These are phyloP conservation scores for Chelonoidis abingdonii DNA, from an alignment of 2,113 vertebrate genomes.

Conservation along the genomic window DNA sequence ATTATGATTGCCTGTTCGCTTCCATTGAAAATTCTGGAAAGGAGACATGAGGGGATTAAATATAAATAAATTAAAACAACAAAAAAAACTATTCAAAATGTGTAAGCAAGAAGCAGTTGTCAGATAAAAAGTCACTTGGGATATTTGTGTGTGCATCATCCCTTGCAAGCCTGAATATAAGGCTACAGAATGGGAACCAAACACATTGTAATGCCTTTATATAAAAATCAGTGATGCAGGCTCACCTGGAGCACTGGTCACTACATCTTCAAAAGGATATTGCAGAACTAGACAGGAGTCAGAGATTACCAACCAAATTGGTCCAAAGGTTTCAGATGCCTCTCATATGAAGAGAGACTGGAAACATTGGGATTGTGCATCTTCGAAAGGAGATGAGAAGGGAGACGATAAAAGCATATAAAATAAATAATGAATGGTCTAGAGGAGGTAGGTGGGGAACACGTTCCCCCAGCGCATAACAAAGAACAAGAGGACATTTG, in stretches of 20 bases:
- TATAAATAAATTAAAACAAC: slow-evolving; percentile 44
- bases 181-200: not conserved
- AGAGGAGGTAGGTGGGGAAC: not conserved
- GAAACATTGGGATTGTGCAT: not conserved
- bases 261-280: not conserved
- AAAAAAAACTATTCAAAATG: not conserved
- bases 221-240: not conserved
- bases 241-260: not conserved
- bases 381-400: not conserved
- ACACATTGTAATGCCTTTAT: not conserved
- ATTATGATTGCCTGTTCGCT: slow-evolving; percentile 42
- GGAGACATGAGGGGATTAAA: not conserved
- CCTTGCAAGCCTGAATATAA: not conserved
- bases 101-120: not conserved
- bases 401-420: not conserved
- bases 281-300: not conserved
- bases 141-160: not conserved
- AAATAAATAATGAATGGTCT: not conserved
- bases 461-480: not conserved
- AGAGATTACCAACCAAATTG: not conserved
- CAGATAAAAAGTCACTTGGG: not conserved
- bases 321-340: not conserved
- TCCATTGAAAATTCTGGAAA: not conserved
- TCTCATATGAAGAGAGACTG: not conserved
- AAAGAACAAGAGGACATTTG: not conserved